Base-by-base conservation (phyloP, 2,797 vertebrate species). In the Furcifer pardalis region DNA sequence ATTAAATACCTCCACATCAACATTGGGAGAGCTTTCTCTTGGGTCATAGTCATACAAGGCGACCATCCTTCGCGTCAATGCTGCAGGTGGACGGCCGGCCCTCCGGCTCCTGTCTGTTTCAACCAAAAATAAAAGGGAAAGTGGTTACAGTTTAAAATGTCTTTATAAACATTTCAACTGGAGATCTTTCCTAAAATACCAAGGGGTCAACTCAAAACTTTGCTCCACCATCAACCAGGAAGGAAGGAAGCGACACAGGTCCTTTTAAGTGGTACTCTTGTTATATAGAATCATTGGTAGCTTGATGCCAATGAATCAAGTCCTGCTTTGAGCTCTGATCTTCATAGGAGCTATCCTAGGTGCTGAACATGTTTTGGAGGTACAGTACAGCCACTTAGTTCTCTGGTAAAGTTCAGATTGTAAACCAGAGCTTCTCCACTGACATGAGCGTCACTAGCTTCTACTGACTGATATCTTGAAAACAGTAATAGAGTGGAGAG, bases 11-110 rank as follows among this genome's bases (percentile, higher is more conserved):
- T 99, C 98, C 8, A 99, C 97, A 0, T 99, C 98, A 77, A 99
- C 97, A n/a, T 99, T 99, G 0, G 98, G 98, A 17, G 98, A 99
- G 93, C 98, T 99, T 85, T 99, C 98, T 79, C 98, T 87, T 0
- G 98, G 98, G 83, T 99, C 98, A 0, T 99, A 99, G 90, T 99
- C 98, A 0, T 99, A 99, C 65, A 99, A 96, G 0, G 98, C 98
- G 88, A 99, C 98, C 98, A 99, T 98, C 86, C 98, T 97, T 2
- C 97, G 90, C 0, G 98, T 99, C 0, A 95, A 90, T 87, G 95
- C 92, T 0, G 97, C 90, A 42, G 96, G 97, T 13, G 96, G 97
- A 35, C 97, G 93, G 30, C 97, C 94, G 0, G 96, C 95, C 9
- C 98, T 95, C n/a, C 98, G 94, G 95, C 97, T 97, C 81, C 98